Evolutionary conservation across 2,888 invertebrate species (phyloP), one percentile per base, ranked within the genome.

Genomic region (Drosophila mulleri): DNA sequence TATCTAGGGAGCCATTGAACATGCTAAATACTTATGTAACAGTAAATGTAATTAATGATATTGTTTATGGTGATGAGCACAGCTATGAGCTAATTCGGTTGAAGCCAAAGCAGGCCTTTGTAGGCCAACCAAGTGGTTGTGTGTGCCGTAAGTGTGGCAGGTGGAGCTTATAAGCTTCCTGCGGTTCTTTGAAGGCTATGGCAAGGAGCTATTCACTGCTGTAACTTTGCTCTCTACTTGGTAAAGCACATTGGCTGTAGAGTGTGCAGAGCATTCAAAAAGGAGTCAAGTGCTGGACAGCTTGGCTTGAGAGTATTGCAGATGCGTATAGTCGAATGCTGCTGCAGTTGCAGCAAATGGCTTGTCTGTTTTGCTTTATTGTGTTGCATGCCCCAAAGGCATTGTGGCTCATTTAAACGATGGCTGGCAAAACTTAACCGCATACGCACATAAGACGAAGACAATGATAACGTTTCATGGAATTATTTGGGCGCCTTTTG

Each of bases 401-500:
- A 72, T 83, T 81, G 81, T 57, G 79, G 85, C 85, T 78, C 74
- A 81, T 78, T 83, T 85, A 78, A 85, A 75, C 63, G 63, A 60
- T 62, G 85, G 66, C 63, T 72, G 69, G 75, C 67, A 72, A 76
- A 50, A 82, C 70, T 68, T 57, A 74, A 67, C 82, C 86, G 56
- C 82, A 82, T 41, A 58, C 78, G 77, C 69, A 70, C 67, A 67
- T 53, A 76, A 67, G 56, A 64, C 65, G 60, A 69, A 79, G 72
- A 86, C 83, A 86, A 83, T 82, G 86, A 76, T 76, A 86, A 78
- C 67, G 80, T 83, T 84, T 56, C 68, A 76, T 68, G 71, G 74
- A 76, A 86, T 82, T 80, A 82, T 78, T 80, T 75, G 72, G 42
- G 71, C 57, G 62, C 60, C 75, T 66, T 75, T 66, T 68, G 68